A percentile compares a stretch with the other conserved stretches of the same genome.
Evolutionary conservation across 2,888 invertebrate genomes (phyloP).

Genomic region (Synergus umbraculus): DNA sequence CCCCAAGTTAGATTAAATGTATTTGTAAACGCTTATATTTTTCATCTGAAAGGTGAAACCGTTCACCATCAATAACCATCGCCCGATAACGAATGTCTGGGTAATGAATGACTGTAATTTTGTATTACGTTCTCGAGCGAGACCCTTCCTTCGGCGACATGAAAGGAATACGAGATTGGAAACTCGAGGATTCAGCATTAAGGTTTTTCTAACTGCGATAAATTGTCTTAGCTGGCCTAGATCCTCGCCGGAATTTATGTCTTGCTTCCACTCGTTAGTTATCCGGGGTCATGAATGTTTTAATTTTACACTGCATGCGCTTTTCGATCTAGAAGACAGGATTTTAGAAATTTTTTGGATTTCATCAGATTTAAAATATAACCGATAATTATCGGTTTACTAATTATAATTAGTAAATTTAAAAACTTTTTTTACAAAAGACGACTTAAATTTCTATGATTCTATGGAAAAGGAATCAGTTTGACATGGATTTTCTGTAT

Average conservation of each 20-base stretch:
- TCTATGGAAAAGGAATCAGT: not conserved
- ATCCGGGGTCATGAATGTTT: constrained; percentile 30
- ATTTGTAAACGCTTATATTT: constrained; percentile 2
- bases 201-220: constrained; percentile 31
- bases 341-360: not conserved
- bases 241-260: constrained; percentile 23
- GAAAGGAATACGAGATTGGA: constrained; percentile 38
- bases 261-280: constrained; percentile 32
- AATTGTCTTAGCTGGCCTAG: constrained; percentile 33
- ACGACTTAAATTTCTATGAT: not conserved
- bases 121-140: constrained; percentile 15
- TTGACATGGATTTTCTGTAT: not conserved
- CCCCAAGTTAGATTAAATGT: not conserved
- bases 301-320: constrained; percentile 11
- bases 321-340: not conserved
- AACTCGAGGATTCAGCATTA: constrained; percentile 37
- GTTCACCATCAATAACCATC: constrained; percentile 10
- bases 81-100: constrained; percentile 8
- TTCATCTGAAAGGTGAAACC: constrained; percentile 12
- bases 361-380: no score
- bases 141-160: constrained; percentile 8
- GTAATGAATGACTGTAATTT: constrained; percentile 29
- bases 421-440: not conserved
- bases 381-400: no score
- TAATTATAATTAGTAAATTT: no score